Percentiles rank a stretch among this genome's conserved stretches.
These are phyloP conservation scores for Cebus imitator DNA, from an alignment of 2,113 vertebrate species.

Conservation along the genomic window DNA sequence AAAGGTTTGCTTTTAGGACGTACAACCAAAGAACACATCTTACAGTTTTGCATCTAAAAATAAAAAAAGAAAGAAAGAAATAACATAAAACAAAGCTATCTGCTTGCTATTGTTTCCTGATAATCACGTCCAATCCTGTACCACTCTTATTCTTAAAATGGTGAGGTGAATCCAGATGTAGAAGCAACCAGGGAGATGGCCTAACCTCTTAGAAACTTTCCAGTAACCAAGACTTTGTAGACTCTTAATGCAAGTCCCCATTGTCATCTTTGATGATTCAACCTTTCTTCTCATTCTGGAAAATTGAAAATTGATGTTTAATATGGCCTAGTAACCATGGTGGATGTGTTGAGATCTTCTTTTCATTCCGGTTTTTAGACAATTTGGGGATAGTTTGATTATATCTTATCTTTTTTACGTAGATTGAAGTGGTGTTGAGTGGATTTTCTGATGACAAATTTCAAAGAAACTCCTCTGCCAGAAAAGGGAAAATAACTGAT, in stretches of 20 bases:
- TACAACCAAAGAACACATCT: not conserved
- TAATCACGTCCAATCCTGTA: not conserved
- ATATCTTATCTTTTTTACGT: not conserved
- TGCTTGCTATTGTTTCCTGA: not conserved
- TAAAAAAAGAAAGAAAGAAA: not conserved
- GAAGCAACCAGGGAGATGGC: not conserved
- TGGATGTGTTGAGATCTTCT: not conserved
- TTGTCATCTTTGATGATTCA: not conserved
- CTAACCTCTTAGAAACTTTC: not conserved
- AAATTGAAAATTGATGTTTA: not conserved
- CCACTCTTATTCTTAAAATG: not conserved
- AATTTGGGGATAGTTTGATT: not conserved
- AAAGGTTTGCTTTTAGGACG: not conserved
- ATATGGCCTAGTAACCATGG: not conserved
- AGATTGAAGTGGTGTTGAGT: not conserved
- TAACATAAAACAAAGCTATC: not conserved
- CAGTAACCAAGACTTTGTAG: not conserved
- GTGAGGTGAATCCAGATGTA: not conserved
- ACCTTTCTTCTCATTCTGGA: not conserved
- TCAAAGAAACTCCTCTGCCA: not conserved
- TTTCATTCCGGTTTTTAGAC: not conserved
- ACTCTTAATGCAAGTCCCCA: not conserved
- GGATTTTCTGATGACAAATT: constrained; percentile 38
- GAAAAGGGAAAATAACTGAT: not conserved
- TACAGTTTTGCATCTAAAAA: not conserved